phyloP scores from a whole-genome alignment of 2,797 vertebrate species.

The Gastrophryne carolinensis region DNA sequence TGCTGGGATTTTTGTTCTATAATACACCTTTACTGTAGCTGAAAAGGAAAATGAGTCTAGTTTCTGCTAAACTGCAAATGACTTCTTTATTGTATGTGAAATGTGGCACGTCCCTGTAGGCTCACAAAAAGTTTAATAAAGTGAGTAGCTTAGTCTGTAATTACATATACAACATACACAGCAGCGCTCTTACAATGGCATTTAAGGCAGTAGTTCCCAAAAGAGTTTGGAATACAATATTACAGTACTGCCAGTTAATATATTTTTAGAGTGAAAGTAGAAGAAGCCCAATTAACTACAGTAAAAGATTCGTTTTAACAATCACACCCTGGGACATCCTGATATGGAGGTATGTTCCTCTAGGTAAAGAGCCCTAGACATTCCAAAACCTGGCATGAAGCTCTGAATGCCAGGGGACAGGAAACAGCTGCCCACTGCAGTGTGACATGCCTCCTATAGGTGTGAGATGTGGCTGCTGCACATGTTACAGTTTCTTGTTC shows the following conservation, averaged over 20 bases:
- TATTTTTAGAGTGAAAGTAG: too few relatives aligned
- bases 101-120: slow-evolving; percentile 69
- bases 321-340: too few relatives aligned
- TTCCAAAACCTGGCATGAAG: too few relatives aligned
- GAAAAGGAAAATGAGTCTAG: slow-evolving; percentile 38
- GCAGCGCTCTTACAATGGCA: slow-evolving; percentile 10
- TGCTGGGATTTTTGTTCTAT: slow-evolving; percentile 13
- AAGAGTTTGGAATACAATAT: slow-evolving; percentile 53
- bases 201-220: slow-evolving; percentile 3
- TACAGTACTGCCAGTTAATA: slow-evolving; percentile 43
- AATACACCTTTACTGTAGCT: slow-evolving; percentile 15
- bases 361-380: too few relatives aligned
- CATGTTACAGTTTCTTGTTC: too few relatives aligned
- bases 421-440: too few relatives aligned
- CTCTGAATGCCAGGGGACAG: too few relatives aligned
- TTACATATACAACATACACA: slow-evolving; percentile 61
- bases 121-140: slow-evolving; percentile 77
- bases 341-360: too few relatives aligned
- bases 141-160: slow-evolving; percentile 74
- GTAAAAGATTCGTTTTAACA: too few relatives aligned
- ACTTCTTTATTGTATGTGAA: slow-evolving; percentile 52
- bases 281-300: too few relatives aligned
- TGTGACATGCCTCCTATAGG: too few relatives aligned
- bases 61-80: slow-evolving; percentile 37
- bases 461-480: too few relatives aligned